These are phyloP conservation scores for Mus spicilegus DNA, from an alignment of 2,113 vertebrate species.

Conservation along the genomic window DNA sequence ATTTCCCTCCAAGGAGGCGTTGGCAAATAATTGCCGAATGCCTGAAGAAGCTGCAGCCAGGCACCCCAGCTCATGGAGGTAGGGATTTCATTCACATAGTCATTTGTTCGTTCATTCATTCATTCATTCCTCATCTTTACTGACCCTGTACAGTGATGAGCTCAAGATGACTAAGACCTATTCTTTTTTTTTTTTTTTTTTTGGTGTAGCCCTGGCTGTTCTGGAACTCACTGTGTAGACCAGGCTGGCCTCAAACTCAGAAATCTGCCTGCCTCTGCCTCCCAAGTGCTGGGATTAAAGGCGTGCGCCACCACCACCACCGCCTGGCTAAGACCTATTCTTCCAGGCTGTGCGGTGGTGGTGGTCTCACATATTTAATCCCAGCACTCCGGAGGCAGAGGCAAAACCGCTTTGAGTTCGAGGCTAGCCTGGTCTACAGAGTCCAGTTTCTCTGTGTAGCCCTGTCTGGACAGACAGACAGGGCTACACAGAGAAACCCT, in stretches of 20 bases:
- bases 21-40: neutral
- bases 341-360: neutral
- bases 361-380: neutral
- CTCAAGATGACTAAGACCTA: neutral
- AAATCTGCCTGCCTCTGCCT: no score
- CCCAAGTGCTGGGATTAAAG: no score
- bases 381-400: neutral
- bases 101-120: neutral
- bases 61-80: neutral
- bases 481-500: neutral
- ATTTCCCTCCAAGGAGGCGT: no score
- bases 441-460: neutral
- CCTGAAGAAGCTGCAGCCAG: neutral
- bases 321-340: neutral
- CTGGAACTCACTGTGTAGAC: no score
- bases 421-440: neutral
- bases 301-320: no score
- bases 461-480: no score
- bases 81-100: neutral
- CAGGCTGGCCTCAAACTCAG: no score
- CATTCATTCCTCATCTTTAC: neutral
- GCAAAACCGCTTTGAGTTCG: neutral
- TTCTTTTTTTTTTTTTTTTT: neutral
- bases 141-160: rapidly evolving
- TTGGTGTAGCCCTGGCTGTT: no score